These are phyloP conservation scores for Auanema sp. DNA, from an alignment of 2,888 invertebrate species.

Conservation along the genomic window DNA sequence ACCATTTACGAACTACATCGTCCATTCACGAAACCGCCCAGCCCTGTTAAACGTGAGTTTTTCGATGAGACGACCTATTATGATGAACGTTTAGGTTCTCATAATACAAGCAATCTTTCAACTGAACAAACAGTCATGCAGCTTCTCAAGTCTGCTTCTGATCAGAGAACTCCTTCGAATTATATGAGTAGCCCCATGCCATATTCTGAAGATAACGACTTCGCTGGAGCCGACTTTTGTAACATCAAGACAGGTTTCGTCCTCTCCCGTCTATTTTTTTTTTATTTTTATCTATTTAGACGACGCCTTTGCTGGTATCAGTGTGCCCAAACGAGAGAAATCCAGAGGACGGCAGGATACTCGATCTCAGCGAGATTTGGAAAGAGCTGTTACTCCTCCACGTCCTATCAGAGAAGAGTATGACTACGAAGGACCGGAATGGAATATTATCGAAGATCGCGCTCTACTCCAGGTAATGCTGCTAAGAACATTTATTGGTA, in stretches of 20 bases:
- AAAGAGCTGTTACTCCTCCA: constrained; percentile 17
- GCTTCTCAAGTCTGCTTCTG: background rate
- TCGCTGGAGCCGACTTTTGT: background rate
- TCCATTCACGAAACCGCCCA: constrained; percentile 29
- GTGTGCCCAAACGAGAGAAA: background rate
- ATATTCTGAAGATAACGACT: background rate
- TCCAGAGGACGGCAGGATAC: background rate
- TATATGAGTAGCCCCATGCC: constrained; percentile 2
- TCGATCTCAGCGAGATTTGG: constrained; percentile 5
- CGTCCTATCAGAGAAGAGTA: constrained; percentile 23
- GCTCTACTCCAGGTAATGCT: constrained; percentile 78
- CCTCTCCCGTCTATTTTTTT: background rate
- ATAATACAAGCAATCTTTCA: background rate
- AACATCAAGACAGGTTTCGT: background rate
- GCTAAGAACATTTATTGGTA: background rate
- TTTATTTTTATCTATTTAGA: background rate
- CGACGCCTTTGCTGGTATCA: background rate
- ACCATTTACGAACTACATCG: constrained; percentile 33
- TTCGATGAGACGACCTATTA: background rate
- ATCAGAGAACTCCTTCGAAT: background rate
- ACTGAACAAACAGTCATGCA: constrained; percentile 3
- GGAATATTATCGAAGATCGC: constrained; percentile 89
- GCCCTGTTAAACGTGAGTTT: constrained; percentile 19
- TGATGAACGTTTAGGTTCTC: background rate
- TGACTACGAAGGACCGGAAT: constrained; percentile 74